A percentile compares a stretch with the other conserved stretches of the same genome.
phyloP scores from a whole-genome alignment of 2,797 vertebrate genomes.

The Harpagifer antarcticus region DNA sequence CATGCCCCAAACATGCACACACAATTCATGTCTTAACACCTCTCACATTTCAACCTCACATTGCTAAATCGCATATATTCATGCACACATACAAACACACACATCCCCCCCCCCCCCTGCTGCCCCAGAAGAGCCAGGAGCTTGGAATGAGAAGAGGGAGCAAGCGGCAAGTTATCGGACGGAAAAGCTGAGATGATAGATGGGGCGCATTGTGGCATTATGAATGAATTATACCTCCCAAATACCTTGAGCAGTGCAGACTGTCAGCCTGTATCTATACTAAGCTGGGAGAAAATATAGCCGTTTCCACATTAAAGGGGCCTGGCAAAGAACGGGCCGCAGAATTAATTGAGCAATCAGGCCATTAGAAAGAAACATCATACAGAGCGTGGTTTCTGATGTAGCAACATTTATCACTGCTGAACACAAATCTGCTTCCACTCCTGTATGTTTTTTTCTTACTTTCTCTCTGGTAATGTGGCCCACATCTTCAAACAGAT shows the following conservation, averaged over 20 bases:
- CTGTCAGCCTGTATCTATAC: slow-evolving; percentile 95
- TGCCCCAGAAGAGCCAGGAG: slow-evolving; percentile 79
- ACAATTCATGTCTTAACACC: slow-evolving; percentile 37
- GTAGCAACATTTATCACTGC: slow-evolving; percentile 88
- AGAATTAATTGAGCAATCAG: slow-evolving; percentile 97
- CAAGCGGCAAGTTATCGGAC: slow-evolving; percentile 80
- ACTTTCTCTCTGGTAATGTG: slow-evolving; percentile 48
- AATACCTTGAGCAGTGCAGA: slow-evolving; percentile 96
- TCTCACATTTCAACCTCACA: slow-evolving; percentile 36
- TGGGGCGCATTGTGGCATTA: slow-evolving; percentile 94
- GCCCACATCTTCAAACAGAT: slow-evolving; percentile 79
- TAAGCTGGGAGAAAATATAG: slow-evolving; percentile 96
- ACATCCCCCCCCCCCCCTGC: slow-evolving; percentile 20
- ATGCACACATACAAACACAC: slow-evolving; percentile 35
- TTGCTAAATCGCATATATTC: slow-evolving; percentile 49
- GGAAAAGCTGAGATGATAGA: slow-evolving; percentile 90
- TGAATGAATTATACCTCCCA: slow-evolving; percentile 98
- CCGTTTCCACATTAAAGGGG: slow-evolving; percentile 90
- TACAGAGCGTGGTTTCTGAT: slow-evolving; percentile 73
- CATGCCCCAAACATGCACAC: slow-evolving; percentile 33
- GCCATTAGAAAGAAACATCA: slow-evolving; percentile 91
- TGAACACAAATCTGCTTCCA: slow-evolving; percentile 50
- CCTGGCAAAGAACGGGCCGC: slow-evolving; percentile 67
- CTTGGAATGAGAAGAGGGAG: slow-evolving; percentile 85
- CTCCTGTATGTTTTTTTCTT: slow-evolving; percentile 13